phyloP scores from a whole-genome alignment of 2,113 vertebrate genomes.

The Progne subis region DNA sequence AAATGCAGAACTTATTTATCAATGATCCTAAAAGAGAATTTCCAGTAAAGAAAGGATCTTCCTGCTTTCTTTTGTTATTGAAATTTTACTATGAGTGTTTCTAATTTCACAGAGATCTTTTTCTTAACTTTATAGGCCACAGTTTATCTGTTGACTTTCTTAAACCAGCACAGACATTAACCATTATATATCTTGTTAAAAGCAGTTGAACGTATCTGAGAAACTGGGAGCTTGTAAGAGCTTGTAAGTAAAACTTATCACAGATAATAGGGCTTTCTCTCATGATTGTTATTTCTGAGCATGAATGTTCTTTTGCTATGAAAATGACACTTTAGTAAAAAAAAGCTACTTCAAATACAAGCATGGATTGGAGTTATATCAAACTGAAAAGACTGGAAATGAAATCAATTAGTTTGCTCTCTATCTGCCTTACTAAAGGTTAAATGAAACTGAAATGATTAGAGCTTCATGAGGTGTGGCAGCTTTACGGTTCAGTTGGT shows the following conservation, averaged over 20 bases:
- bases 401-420: fast-evolving
- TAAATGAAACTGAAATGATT: not conserved
- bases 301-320: not conserved
- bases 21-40: not conserved
- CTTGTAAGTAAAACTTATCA: not conserved
- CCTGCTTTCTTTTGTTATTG: not conserved
- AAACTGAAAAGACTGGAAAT: not conserved
- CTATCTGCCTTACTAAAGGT: not conserved
- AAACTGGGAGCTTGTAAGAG: not conserved
- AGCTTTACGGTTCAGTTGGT: not conserved
- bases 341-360: not conserved
- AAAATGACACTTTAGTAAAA: not conserved
- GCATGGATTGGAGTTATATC: fast-evolving
- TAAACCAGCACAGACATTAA: not conserved
- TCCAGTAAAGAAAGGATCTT: not conserved
- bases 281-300: not conserved
- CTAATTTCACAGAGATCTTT: not conserved
- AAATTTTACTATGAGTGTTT: not conserved
- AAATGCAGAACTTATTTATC: not conserved
- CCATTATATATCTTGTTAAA: not conserved
- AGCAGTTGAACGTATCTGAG: not conserved
- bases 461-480: not conserved
- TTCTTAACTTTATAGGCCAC: not conserved
- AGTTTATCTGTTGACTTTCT: not conserved
- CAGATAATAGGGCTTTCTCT: not conserved